phyloP scores from a whole-genome alignment of 2,113 vertebrate genomes.

The Hiodon tergisus region DNA sequence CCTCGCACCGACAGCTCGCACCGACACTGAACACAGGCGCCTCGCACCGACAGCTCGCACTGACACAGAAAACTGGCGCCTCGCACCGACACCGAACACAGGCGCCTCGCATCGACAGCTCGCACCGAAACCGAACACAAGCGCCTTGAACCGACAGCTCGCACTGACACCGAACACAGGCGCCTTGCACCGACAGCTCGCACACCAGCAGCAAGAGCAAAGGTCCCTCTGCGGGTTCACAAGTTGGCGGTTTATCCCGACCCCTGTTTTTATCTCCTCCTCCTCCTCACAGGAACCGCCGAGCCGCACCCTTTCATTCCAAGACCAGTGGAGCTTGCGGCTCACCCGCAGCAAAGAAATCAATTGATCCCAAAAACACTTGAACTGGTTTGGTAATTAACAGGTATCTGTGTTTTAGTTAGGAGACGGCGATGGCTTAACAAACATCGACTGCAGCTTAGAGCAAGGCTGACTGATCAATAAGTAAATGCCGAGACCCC shows the following conservation, averaged over 20 bases:
- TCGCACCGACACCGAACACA: no score
- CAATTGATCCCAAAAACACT: constrained; percentile 61
- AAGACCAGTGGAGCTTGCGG: constrained; percentile 45
- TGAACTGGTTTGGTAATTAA: constrained; percentile 68
- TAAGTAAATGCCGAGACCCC: constrained; percentile 43
- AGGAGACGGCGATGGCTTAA: constrained; percentile 58
- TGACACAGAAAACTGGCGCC: no score
- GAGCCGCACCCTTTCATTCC: constrained; percentile 44
- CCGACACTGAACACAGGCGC: no score
- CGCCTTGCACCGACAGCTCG: no score
- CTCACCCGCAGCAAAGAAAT: constrained; percentile 41
- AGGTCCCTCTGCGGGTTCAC: constrained; percentile 64
- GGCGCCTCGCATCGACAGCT: no score
- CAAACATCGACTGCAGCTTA: constrained; percentile 62
- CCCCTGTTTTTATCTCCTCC: constrained; percentile 53
- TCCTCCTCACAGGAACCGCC: constrained; percentile 17
- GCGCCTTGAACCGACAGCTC: no score
- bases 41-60: no score
- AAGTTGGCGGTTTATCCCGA: constrained; percentile 71
- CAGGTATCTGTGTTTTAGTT: constrained; percentile 68
- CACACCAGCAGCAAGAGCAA: constrained; percentile 37
- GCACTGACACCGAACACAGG: no score
- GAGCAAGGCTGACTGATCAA: constrained; percentile 53
- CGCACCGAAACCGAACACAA: no score
- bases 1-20: no score